Percentiles rank a stretch among this genome's conserved stretches.
Conservation (phyloP, 2,888 invertebrate genomes). For the Octonoba sinensis region DNA sequence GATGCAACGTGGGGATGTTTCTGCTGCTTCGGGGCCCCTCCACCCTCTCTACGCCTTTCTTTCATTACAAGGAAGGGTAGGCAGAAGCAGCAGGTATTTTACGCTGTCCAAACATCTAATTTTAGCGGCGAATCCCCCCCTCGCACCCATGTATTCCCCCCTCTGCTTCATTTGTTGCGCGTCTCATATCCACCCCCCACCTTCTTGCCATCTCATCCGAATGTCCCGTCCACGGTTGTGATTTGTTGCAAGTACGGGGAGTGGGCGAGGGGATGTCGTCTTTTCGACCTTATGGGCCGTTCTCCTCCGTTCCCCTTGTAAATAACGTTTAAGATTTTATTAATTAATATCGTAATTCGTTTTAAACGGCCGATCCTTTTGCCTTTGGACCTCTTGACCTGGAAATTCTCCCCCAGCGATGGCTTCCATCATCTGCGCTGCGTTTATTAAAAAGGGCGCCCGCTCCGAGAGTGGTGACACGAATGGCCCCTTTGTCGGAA, state of each 20-base stretch:
- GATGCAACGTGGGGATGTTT: conserved; percentile 50
- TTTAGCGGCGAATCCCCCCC: conserved; percentile 45
- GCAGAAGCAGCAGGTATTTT: conserved; percentile 63
- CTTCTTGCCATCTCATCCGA: conserved; percentile 14
- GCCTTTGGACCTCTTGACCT: neutral
- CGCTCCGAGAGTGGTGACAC: no score
- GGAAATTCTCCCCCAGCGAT: neutral
- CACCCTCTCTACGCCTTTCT: conserved; percentile 23
- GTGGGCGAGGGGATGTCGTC: conserved; percentile 22
- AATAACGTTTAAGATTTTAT: conserved; percentile 59
- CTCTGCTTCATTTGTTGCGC: conserved; percentile 59
- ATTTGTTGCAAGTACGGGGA: conserved; percentile 41
- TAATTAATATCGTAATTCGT: conserved; percentile 62
- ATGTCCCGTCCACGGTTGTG: conserved; percentile 48
- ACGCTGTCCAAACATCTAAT: conserved; percentile 65
- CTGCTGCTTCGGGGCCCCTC: conserved; percentile 10
- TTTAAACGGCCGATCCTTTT: conserved; percentile 41
- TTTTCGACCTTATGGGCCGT: conserved; percentile 11
- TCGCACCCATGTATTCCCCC: conserved; percentile 9
- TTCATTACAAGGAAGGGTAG: conserved; percentile 41
- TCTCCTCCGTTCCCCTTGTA: conserved; percentile 40
- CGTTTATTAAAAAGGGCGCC: conserved; percentile 20
- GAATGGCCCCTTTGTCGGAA: no score
- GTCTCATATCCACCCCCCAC: conserved; percentile 22
- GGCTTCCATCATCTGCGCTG: conserved; percentile 16